Evolutionary conservation across 2,888 invertebrate species (phyloP).

Genomic region (Ormyrus nitidulus): DNA sequence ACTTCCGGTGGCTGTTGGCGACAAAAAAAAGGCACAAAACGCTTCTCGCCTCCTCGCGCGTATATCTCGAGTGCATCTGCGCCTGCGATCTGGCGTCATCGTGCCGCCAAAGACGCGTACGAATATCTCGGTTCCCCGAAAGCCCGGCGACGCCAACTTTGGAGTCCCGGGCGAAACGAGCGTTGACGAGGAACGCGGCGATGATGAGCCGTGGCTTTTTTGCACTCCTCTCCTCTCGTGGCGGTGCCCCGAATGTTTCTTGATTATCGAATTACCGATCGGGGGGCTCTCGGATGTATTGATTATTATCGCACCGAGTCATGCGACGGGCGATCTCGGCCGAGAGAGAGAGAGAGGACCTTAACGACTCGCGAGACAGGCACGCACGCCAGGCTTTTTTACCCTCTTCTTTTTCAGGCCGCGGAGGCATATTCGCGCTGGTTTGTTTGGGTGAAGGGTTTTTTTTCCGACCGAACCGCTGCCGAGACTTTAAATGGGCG

Average conservation of each 20-base stretch:
- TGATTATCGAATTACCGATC: conserved; percentile 49
- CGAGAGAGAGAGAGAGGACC: neutral
- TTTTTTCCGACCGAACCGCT: too few species aligned
- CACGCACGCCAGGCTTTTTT: too few species aligned
- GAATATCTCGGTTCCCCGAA: conserved; percentile 25
- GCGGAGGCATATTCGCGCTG: too few species aligned
- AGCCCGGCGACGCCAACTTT: conserved; percentile 27
- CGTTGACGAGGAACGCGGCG: neutral
- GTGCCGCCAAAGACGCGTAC: conserved; percentile 20
- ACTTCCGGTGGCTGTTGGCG: conserved; percentile 41
- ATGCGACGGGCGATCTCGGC: neutral
- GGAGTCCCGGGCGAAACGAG: neutral
- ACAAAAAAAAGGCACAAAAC: neutral
- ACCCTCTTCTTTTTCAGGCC: too few species aligned
- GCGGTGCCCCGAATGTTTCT: neutral
- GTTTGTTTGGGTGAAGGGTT: too few species aligned
- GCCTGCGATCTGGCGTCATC: conserved; percentile 2
- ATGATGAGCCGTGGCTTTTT: neutral
- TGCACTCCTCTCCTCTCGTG: neutral
- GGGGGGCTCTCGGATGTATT: neutral
- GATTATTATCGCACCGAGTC: conserved; percentile 26
- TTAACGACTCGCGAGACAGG: conserved; percentile 6
- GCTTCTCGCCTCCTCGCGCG: conserved; percentile 17
- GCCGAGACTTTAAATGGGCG: too few species aligned
- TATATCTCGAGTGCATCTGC: conserved; percentile 6